A percentile compares a stretch with the other conserved stretches of the same genome.
Evolutionary conservation across 2,113 vertebrate genomes (phyloP).

Genomic region (Cisticola juncidis): DNA sequence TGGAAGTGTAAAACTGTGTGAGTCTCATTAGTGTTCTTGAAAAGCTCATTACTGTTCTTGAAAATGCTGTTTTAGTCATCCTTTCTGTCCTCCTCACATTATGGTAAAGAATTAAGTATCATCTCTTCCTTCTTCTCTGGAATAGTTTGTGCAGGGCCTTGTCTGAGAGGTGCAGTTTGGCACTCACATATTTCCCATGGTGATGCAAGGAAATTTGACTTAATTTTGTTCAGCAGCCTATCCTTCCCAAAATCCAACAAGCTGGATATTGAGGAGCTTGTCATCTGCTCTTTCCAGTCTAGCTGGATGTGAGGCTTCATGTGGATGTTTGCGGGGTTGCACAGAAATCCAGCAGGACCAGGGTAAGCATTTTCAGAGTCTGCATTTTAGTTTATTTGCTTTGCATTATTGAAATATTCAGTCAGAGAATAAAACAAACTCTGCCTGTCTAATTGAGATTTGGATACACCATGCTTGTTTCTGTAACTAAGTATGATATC

Average conservation of each 20-base stretch:
- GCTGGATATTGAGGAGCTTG: neutral
- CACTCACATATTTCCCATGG: neutral
- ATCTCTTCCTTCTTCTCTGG: neutral
- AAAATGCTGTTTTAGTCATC: neutral
- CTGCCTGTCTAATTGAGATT: constrained; percentile 26
- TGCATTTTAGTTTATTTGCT: neutral
- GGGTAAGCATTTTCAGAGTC: neutral
- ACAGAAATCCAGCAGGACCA: constrained; percentile 10
- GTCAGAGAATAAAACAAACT: constrained; percentile 2
- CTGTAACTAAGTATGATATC: neutral
- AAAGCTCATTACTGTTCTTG: neutral
- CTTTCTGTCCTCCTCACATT: neutral
- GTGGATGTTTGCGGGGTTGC: neutral
- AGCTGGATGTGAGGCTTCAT: neutral
- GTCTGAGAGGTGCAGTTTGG: neutral
- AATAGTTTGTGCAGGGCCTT: neutral
- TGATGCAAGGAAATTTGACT: neutral
- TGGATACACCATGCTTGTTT: neutral
- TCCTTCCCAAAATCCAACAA: neutral
- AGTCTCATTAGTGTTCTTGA: neutral
- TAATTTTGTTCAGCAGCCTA: neutral
- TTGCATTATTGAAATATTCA: constrained; percentile 1
- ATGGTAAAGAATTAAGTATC: constrained; percentile 6
- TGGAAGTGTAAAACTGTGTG: constrained; percentile 10
- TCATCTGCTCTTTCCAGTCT: neutral